These are phyloP conservation scores for Drosophila nigrodunni DNA, from an alignment of 1,140 invertebrate genomes.

Conservation along the genomic window DNA sequence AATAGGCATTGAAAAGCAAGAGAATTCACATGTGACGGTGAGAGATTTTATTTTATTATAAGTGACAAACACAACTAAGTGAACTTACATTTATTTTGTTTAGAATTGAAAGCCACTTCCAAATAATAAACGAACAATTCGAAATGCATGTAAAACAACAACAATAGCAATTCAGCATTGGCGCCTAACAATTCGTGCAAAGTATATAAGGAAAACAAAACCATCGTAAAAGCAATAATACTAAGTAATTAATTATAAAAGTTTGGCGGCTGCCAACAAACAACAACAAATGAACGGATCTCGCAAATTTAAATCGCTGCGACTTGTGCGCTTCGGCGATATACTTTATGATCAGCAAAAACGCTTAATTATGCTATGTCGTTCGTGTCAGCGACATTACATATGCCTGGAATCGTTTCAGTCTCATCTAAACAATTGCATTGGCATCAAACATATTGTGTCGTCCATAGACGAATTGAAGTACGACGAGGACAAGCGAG, in stretches of 20 bases:
- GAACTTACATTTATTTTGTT: not conserved
- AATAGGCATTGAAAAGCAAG: not conserved
- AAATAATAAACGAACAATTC: conserved; percentile 5
- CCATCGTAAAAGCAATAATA: not conserved
- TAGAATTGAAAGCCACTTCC: not conserved
- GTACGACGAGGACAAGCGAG: conserved; percentile 55
- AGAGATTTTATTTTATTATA: not conserved
- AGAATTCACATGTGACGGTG: not conserved
- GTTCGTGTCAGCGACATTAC: conserved; percentile 57
- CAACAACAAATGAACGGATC: conserved; percentile 61
- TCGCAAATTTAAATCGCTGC: conserved; percentile 46
- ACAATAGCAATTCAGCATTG: not conserved
- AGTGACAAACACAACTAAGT: not conserved
- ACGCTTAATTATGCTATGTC: conserved; percentile 58
- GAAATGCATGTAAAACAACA: not conserved
- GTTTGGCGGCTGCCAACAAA: not conserved
- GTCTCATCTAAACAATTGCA: conserved; percentile 47
- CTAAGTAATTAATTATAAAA: not conserved
- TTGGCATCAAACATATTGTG: conserved; percentile 51
- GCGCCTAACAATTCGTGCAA: not conserved
- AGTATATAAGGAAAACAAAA: not conserved
- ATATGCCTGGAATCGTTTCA: conserved; percentile 48
- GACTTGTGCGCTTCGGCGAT: conserved; percentile 59
- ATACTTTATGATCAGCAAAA: conserved; percentile 64
- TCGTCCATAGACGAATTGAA: conserved; percentile 36